phyloP scores from a whole-genome alignment of 2,888 invertebrate species.

The Epinotia brunnichana region DNA sequence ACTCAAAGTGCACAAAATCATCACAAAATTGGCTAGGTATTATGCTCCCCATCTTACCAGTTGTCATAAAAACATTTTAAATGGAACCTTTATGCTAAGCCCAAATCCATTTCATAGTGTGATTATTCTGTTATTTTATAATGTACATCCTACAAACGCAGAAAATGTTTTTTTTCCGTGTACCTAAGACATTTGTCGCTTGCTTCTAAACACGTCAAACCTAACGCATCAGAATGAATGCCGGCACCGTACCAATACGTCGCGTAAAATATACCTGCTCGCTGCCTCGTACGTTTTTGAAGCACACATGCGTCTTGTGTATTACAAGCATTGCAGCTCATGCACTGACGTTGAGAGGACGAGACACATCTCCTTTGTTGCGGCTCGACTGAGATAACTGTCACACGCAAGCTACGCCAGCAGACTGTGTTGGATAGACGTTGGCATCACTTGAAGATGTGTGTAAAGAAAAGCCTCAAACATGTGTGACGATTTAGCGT shows the following conservation, averaged over 20 bases:
- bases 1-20: too few species aligned
- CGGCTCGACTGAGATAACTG: constrained; percentile 10
- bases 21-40: too few species aligned
- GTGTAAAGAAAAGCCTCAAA: neutral
- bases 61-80: too few species aligned
- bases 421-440: constrained; percentile 20
- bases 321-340: constrained; percentile 9
- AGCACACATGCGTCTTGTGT: neutral
- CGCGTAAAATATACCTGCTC: neutral
- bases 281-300: neutral
- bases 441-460: neutral
- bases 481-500: neutral
- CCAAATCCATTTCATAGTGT: too few species aligned
- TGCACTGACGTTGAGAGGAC: constrained; percentile 14
- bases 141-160: too few species aligned
- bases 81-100: too few species aligned
- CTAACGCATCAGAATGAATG: neutral
- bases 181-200: neutral
- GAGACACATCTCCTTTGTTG: constrained; percentile 47
- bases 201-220: neutral
- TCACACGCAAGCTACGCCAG: constrained; percentile 5
- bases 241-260: neutral
- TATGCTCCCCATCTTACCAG: too few species aligned
- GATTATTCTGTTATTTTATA: too few species aligned
- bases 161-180: too few species aligned